Evolutionary conservation across 2,113 vertebrate genomes (phyloP).

Genomic region (Labeo catla): DNA sequence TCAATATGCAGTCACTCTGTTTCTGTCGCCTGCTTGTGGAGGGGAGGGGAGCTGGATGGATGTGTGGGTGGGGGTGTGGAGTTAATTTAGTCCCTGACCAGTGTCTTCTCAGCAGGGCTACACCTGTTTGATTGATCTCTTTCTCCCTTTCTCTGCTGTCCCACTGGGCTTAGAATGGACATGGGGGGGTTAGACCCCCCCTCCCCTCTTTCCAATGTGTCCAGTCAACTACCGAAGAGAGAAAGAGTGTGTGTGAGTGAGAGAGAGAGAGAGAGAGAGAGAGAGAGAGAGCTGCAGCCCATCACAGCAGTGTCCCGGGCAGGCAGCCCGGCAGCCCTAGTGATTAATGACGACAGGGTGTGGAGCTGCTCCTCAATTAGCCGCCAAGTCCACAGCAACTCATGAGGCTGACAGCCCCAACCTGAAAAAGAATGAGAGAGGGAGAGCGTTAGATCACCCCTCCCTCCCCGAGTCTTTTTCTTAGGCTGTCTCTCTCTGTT

Average conservation of each 20-base stretch:
- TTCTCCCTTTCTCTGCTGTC: constrained; percentile 46
- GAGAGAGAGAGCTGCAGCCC: constrained; percentile 57
- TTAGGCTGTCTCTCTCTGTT: constrained; percentile 30
- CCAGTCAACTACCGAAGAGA: constrained; percentile 33
- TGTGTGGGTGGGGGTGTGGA: constrained; percentile 29
- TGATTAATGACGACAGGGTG: constrained; percentile 84
- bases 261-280: constrained; percentile 47
- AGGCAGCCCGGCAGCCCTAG: constrained; percentile 73
- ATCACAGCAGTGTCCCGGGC: constrained; percentile 75
- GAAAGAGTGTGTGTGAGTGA: constrained; percentile 37
- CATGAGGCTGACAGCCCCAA: constrained; percentile 70
- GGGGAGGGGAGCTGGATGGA: constrained; percentile 58
- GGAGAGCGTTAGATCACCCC: constrained; percentile 41
- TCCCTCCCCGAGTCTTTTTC: constrained; percentile 38
- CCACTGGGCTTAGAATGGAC: constrained; percentile 47
- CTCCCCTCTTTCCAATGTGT: constrained; percentile 26
- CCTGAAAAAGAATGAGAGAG: constrained; percentile 54
- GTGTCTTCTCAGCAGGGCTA: constrained; percentile 52
- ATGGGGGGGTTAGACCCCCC: constrained; percentile 4
- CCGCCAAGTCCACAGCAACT: constrained; percentile 71
- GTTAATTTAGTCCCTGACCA: constrained; percentile 56
- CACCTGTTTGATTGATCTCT: constrained; percentile 65
- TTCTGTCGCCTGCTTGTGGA: constrained; percentile 67
- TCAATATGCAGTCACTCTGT: constrained; percentile 76
- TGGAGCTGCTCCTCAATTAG: constrained; percentile 81